Conservation (phyloP, 1,140 invertebrate species). For the Polypedilum pembai region DNA sequence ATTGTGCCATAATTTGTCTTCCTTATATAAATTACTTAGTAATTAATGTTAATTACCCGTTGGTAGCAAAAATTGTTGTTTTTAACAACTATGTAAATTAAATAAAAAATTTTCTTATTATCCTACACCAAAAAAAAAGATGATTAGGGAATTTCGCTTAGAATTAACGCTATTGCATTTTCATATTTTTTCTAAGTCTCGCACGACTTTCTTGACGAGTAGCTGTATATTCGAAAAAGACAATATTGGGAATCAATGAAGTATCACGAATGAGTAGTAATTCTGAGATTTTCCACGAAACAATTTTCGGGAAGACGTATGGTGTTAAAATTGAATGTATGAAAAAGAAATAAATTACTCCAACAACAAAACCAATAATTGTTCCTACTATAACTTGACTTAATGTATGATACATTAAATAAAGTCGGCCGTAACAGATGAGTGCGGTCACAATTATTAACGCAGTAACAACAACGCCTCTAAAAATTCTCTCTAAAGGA, state of each 20-base stretch:
- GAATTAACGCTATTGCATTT: conserved; percentile 61
- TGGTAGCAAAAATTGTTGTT: conserved; percentile 8
- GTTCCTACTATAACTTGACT: conserved; percentile 74
- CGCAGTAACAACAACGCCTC: conserved; percentile 55
- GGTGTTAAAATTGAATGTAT: conserved; percentile 76
- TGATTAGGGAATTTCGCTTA: not conserved
- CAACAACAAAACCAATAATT: conserved; percentile 60
- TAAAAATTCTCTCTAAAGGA: conserved; percentile 66
- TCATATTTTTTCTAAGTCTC: conserved; percentile 76
- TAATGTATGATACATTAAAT: conserved; percentile 79
- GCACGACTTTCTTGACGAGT: conserved; percentile 71
- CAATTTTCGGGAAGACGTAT: conserved; percentile 69
- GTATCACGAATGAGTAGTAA: conserved; percentile 80
- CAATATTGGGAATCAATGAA: conserved; percentile 83
- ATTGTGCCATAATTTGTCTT: conserved; percentile 8
- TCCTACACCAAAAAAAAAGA: not conserved
- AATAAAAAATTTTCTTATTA: not conserved
- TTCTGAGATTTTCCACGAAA: conserved; percentile 78
- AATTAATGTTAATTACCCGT: conserved; percentile 5
- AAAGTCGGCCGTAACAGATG: conserved; percentile 66
- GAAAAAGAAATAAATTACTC: conserved; percentile 66
- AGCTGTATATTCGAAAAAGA: conserved; percentile 93
- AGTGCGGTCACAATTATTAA: conserved; percentile 54
- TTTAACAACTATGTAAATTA: not conserved
- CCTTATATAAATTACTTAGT: not conserved